Evolutionary conservation across 2,888 invertebrate genomes (phyloP), one percentile per base, ranked within the genome.

Genomic region (Blastobasis lacticolella): DNA sequence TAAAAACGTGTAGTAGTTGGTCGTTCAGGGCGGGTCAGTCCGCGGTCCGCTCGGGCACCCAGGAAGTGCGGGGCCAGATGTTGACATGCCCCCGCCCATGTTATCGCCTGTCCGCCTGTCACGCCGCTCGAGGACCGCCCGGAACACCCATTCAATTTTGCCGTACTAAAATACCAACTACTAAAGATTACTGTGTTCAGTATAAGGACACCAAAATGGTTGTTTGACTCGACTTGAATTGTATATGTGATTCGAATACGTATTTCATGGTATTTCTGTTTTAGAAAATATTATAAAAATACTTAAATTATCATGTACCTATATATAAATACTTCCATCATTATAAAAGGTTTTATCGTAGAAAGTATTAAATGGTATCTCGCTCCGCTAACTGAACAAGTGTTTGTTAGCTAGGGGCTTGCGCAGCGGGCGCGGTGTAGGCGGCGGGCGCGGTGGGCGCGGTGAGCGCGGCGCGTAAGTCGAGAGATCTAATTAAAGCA

Each of bases 401-500:
- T 85, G 86, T 83, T 85, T 79, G 23, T 23, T 23, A 23, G 23
- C 23, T 23, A 23, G 23, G 23, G 23, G 23, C 23, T 23, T 23
- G 23, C 23, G 23, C 23, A 23, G 23, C 23, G 23, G 23, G 23
- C 23, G 23, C 23, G 23, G 23, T 23, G 23, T 23, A 23, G 23
- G 23, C 23, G 23, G 23, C 23, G 23, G 23, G 23, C 23, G 23
- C 23, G 23, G 23, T 23, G 23, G 23, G 23, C 23, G 23, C 23
- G 23, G 23, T 23, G 23, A 23, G 23, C 23, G 23, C 23, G 74
- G 78, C 79, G 69, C 68, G 82, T 81, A 80, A 85, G 83, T 81
- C 81, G 78, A 75, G 80, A 73, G 81, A 81, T 85, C 78, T 88
- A 87, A 88, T 88, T 86, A 88, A 87, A 78, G 82, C 82, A 83